Evolutionary conservation across 2,113 vertebrate species (phyloP).

Genomic region (Zootoca vivipara): DNA sequence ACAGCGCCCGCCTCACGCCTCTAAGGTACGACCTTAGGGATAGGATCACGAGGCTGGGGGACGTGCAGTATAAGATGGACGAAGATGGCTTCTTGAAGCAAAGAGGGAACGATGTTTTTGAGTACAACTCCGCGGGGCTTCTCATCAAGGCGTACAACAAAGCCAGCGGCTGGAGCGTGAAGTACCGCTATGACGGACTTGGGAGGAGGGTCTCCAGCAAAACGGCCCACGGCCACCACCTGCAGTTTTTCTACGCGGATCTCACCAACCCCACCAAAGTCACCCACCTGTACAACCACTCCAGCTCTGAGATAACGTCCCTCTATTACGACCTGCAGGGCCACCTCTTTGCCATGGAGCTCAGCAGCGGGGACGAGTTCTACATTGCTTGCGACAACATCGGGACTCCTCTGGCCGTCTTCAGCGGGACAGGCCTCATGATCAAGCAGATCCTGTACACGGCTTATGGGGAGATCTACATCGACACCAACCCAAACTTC

Average conservation of each 20-base stretch:
- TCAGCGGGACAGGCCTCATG: conserved; percentile 94
- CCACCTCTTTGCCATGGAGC: conserved; percentile 97
- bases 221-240: conserved; percentile 86
- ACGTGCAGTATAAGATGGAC: conserved; percentile 92
- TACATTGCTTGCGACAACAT: conserved; percentile 97
- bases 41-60: conserved; percentile 92
- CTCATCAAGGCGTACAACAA: conserved; percentile 93
- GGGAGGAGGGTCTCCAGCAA: conserved; percentile 93
- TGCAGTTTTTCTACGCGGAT: conserved; percentile 98
- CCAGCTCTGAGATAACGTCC: conserved; percentile 95
- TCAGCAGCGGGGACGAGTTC: conserved; percentile 95
- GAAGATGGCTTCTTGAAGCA: conserved; percentile 96
- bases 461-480: conserved; percentile 96
- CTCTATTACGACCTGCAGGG: conserved; percentile 98
- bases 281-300: conserved; percentile 98
- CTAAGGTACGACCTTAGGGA: conserved; percentile 93
- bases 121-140: conserved; percentile 93
- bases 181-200: conserved; percentile 93
- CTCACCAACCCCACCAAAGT: conserved; percentile 92
- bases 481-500: conserved; percentile 95
- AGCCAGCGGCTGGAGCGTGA: conserved; percentile 88
- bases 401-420: conserved; percentile 95
- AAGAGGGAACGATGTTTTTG: conserved; percentile 92
- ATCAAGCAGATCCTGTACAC: conserved; percentile 96
- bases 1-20: conserved; percentile 92